Evolutionary conservation across 2,797 vertebrate species (phyloP), one percentile per base, ranked within the genome.

Genomic region (Zenarchopterus dispar): DNA sequence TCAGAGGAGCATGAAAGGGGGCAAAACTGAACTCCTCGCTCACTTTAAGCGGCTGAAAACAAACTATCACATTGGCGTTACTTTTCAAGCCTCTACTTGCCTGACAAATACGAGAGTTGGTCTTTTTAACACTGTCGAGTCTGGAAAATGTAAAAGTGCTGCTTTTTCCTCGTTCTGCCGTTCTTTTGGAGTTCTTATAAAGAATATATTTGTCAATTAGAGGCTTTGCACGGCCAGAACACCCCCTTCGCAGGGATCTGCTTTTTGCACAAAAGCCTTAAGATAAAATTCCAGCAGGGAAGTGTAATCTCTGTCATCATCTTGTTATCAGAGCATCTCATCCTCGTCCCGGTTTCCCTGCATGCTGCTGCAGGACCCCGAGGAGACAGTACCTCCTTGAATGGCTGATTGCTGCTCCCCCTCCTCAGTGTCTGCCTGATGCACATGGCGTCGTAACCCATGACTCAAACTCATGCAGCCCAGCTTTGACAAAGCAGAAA

Each of bases 61-160:
- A 67, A 85, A 79, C 68, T 73, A 62, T 67, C 81, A 75, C 36
- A 15, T 47, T 50, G 13, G 71, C 73, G 87, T 82, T 60, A 90
- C 77, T 75, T 86, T 89, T 84, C 61, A n/a, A 56, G 62, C 58
- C 49, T 68, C 56, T 70, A 58, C 89, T 85, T 87, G 77, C 61
- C 67, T 6, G 16, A 66, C 78, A 86, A 72, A 86, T 56, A 79
- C 52, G 21, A 52, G 55, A 64, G 63, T 15, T 15, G 36, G 11
- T 4, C 36, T 13, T 39, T 4, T 62, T 53, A 42, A 50, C 45
- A 50, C 67, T 61, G n/a, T 48, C 49, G 55, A 13, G 13, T 10
- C 13, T 26, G 41, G 64, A 41, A 22, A 54, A 70, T 28, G 17
- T 53, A 72, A 59, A 60, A 56, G 21, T n/a, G 36, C 21, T 10